Evolutionary conservation across 2,113 vertebrate species (phyloP), one percentile per base, ranked within the genome.

Genomic region (Mastomys coucha): DNA sequence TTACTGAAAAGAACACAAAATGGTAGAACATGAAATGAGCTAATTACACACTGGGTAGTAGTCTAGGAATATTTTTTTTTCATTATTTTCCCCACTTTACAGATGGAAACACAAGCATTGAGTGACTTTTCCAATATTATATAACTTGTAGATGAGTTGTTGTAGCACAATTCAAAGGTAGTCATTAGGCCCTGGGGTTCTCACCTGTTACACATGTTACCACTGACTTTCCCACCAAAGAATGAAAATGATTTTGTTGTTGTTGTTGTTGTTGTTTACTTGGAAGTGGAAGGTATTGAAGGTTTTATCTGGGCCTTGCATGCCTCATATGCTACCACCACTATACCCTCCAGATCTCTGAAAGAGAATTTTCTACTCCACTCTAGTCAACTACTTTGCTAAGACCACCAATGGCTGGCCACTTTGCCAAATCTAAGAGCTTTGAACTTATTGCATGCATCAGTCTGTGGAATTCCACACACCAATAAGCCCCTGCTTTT

Each of bases 21-120:
- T 8, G 8, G 26, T 22, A 91, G 17, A 88, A 86, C 85, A 89
- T 63, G 87, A 94, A 96, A 96, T 7, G 3, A n/a, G 70, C 67
- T 95, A 69, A 95, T 75, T 67, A 92, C 45, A 85, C 58, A 90
- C 17, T 2, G 86, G 22, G 28, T 22, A 88, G 11, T 65, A 60
- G 67, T 91, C 24, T 49, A 92, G 65, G 56, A 95, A 90, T 53
- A n/a, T 53, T 53, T 53, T 7, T 53, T 53, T 53, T 53, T 53
- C 36, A 49, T 85, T 87, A 81, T 94, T 94, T 95, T 13, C 45
- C 31, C 53, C 39, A 63, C 80, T 93, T 93, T 70, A 77, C 42
- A 87, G 10, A 91, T 24, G 8, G 28, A 95, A 90, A 91, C 12
- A 13, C 20, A 91, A 11, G 28, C 60, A 93, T 7, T 58, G n/a